These are phyloP conservation scores for Parapristionchus giblindavisi DNA, from an alignment of 2,888 invertebrate genomes.

Conservation along the genomic window DNA sequence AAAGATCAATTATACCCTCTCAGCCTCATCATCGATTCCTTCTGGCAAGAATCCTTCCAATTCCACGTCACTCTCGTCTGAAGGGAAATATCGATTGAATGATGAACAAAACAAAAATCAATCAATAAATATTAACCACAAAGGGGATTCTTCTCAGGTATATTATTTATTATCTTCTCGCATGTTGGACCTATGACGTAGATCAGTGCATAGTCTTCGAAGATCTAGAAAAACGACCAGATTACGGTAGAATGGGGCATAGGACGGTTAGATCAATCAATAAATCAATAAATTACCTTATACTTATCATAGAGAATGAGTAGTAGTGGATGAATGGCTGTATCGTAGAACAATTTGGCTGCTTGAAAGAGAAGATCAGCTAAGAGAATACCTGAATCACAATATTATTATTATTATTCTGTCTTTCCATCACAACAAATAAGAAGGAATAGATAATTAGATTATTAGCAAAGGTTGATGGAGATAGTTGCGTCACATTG, in stretches of 20 bases:
- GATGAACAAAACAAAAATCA: background rate
- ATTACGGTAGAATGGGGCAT: background rate
- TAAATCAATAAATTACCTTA: constrained; percentile 37
- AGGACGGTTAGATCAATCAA: background rate
- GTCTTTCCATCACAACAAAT: background rate
- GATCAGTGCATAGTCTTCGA: constrained; percentile 56
- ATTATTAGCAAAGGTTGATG: no score
- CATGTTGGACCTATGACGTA: constrained; percentile 64
- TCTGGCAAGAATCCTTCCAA: constrained; percentile 64
- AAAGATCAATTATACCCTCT: constrained; percentile 2
- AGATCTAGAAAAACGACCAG: constrained; percentile 1
- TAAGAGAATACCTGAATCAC: constrained; percentile 39
- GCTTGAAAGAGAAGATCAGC: constrained; percentile 41
- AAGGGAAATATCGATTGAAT: constrained; percentile 37
- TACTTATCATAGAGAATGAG: constrained; percentile 46
- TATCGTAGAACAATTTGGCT: constrained; percentile 41
- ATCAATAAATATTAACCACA: constrained; percentile 47
- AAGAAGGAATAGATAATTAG: no score
- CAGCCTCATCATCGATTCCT: constrained; percentile 40
- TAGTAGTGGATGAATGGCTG: constrained; percentile 44
- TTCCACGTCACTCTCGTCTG: constrained; percentile 65
- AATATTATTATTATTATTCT: background rate
- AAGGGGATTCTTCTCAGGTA: constrained; percentile 66
- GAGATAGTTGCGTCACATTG: no score
- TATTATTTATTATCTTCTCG: constrained; percentile 58